Evolutionary conservation across 2,888 invertebrate species (phyloP), one percentile per base, ranked within the genome.

Genomic region (Troglohyphantes excavatus): DNA sequence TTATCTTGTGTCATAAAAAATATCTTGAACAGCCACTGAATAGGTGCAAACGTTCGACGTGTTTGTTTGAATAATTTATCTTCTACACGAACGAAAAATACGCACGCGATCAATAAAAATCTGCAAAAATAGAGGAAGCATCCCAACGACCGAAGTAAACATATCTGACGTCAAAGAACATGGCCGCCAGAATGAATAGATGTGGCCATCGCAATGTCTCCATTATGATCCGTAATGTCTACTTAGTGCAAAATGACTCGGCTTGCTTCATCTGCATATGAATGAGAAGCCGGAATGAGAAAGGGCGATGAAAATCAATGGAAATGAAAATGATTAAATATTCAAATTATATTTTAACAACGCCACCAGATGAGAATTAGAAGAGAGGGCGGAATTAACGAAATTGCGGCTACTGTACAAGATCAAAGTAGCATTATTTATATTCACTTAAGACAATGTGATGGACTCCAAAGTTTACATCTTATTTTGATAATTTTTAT

Each of bases 181-280:
- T 46, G 23, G n/a, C n/a, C 65, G 26, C 26, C 3, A 23, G 19
- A 73, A 46, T 73, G 43, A 19, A 21, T 27, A 29, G 19, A 21
- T 23, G 5, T 5, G 3, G 29, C 59, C 63, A 78, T 19, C 26
- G 17, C 73, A 17, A 23, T 17, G 53, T 23, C 33, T 9, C 3
- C 46, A 70, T 70, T n/a, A 39, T 29, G 5, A 17, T 17, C n/a
- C 23, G 3, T 46, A 46, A 46, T 46, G 43, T n/a, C 21, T 65
- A 21, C 23, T 17, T 46, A 73, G 6, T 0, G 7, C 9, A 26
- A 29, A 29, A n/a, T 33, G 46, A 73, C n/a, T 9, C 67, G 6
- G n/a, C 7, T 79, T 13, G 67, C 67, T 79, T 65, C 79, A 79
- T 79, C 79, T 79, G 67, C 79, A 79, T 79, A 67, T 33, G 67